These are phyloP conservation scores for Agapornis canus DNA, from an alignment of 2,797 vertebrate genomes.

Conservation along the genomic window DNA sequence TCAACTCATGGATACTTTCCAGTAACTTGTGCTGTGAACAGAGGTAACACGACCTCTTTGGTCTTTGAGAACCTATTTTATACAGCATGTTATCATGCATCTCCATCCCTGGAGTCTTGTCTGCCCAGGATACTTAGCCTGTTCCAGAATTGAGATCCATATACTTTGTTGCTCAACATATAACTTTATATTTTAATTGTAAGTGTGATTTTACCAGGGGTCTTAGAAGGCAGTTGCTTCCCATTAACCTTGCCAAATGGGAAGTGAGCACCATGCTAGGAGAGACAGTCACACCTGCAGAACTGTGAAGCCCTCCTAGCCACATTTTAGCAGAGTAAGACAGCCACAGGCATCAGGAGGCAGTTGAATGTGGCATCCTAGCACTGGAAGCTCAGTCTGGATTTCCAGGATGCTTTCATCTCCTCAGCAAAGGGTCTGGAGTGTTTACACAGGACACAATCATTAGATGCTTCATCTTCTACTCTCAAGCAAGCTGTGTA, in stretches of 20 bases:
- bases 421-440: neutral
- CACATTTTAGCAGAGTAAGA: neutral
- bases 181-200: neutral
- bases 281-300: neutral
- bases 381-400: neutral
- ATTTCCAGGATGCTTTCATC: neutral
- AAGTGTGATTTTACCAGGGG: neutral
- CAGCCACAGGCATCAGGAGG: neutral
- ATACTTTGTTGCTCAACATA: neutral
- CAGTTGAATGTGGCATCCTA: neutral
- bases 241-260: neutral
- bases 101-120: neutral
- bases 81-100: neutral
- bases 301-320: neutral
- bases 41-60: conserved; percentile 42
- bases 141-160: neutral
- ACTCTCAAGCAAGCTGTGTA: rapidly evolving
- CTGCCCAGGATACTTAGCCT: neutral
- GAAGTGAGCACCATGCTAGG: neutral
- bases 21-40: conserved; percentile 34
- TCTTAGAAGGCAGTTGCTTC: neutral
- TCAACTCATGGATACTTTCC: neutral
- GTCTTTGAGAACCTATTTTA: neutral
- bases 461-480: neutral
- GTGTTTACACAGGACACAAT: neutral